Evolutionary conservation across 1,140 invertebrate species (phyloP).

Genomic region (Drosophila chauvacae): DNA sequence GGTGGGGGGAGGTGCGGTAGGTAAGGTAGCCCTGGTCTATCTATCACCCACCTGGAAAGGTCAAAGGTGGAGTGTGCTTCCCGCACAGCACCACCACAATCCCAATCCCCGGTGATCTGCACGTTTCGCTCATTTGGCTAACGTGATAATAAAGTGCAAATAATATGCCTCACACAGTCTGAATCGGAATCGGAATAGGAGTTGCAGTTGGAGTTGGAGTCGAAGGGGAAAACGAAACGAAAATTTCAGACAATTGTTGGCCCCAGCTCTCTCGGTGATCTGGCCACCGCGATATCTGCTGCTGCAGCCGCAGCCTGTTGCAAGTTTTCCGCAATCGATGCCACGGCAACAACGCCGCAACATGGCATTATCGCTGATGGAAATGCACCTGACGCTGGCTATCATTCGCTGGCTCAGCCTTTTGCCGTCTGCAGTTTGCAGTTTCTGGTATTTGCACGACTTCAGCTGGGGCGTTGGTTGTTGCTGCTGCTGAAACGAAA

Average conservation of each 20-base stretch:
- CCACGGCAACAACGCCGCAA: conserved; percentile 54
- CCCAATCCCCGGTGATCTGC: conserved; percentile 55
- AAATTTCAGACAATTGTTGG: conserved; percentile 69
- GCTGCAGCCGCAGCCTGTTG: conserved; percentile 47
- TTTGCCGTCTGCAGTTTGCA: conserved; percentile 17
- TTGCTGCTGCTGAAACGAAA: conserved; percentile 22
- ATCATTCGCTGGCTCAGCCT: conserved; percentile 56
- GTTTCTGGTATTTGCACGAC: conserved; percentile 72
- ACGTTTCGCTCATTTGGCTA: conserved; percentile 83
- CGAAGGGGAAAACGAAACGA: conserved; percentile 44
- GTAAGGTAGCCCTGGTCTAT: conserved; percentile 41
- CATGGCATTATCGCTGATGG: conserved; percentile 82
- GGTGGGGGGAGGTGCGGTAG: neutral
- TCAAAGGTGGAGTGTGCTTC: conserved; percentile 61
- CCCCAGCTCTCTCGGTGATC: conserved; percentile 41
- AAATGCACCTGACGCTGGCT: conserved; percentile 84
- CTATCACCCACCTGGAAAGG: conserved; percentile 66
- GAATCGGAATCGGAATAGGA: conserved; percentile 34
- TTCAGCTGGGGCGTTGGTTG: conserved; percentile 58
- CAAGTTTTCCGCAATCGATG: conserved; percentile 78
- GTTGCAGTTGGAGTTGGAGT: conserved; percentile 34
- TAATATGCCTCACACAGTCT: conserved; percentile 79
- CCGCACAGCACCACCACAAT: conserved; percentile 9
- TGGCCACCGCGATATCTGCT: conserved; percentile 54
- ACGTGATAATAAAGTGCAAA: conserved; percentile 85